Evolutionary conservation across 92 coral and sea anemone species (phyloP).

Genomic region (Micromussa lordhowensis): DNA sequence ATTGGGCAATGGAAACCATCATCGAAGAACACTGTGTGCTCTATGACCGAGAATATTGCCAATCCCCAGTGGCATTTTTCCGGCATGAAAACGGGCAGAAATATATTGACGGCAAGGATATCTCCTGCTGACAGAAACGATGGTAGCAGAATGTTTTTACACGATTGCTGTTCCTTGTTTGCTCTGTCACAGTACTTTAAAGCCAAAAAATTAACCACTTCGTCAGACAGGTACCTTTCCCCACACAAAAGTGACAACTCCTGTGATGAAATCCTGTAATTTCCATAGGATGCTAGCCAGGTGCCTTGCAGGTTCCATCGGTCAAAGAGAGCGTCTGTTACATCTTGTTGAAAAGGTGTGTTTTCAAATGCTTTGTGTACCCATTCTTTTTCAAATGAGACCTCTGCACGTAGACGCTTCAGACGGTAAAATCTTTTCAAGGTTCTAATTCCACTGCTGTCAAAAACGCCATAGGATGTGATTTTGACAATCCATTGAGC

Average conservation of each 20-base stretch:
- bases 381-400: slow-evolving; percentile 48
- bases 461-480: slow-evolving; percentile 19
- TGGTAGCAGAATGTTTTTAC: neutral
- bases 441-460: slow-evolving; percentile 26
- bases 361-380: slow-evolving; percentile 20
- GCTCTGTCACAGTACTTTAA: neutral
- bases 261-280: neutral
- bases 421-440: slow-evolving; percentile 49
- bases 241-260: neutral
- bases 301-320: too few species aligned
- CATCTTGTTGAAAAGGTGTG: neutral
- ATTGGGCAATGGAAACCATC: too few species aligned
- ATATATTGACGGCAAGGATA: too few species aligned
- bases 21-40: too few species aligned
- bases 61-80: too few species aligned
- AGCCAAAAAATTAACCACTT: neutral
- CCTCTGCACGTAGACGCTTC: slow-evolving; percentile 36
- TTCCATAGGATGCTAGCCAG: slow-evolving; percentile 2
- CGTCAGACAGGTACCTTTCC: slow-evolving; percentile 3
- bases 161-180: neutral
- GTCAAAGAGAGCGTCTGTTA: too few species aligned
- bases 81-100: too few species aligned
- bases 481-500: neutral
- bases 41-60: too few species aligned
- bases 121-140: too few species aligned